These are phyloP conservation scores for Glomeris marginata DNA, from an alignment of 2,888 invertebrate genomes.

Conservation along the genomic window DNA sequence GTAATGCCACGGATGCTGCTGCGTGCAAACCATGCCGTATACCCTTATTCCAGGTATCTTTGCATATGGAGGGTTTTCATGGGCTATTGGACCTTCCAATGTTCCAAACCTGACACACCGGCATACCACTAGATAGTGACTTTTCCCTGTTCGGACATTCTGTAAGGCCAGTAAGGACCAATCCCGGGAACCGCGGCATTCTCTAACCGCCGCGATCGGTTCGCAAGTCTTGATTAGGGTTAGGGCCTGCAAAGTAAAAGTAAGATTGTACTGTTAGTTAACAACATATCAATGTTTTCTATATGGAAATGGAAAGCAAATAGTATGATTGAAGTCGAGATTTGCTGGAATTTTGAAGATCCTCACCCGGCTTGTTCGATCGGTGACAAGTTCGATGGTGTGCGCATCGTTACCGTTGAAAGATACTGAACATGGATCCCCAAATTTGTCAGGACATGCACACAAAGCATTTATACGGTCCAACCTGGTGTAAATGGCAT, in stretches of 20 bases:
- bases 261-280: background rate
- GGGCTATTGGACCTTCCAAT: constrained; percentile 84
- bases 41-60: constrained; percentile 85
- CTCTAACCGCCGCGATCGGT: constrained; percentile 76
- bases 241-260: constrained; percentile 41
- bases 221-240: constrained; percentile 88
- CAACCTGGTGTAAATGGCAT: constrained; percentile 77
- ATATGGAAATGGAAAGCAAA: background rate
- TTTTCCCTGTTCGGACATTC: constrained; percentile 82
- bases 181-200: constrained; percentile 72
- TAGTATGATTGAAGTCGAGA: too few relatives aligned
- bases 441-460: constrained; percentile 74
- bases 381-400: constrained; percentile 75
- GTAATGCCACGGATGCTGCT: background rate
- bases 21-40: constrained; percentile 84
- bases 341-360: too few relatives aligned
- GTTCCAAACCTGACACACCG: constrained; percentile 70
- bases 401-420: constrained; percentile 79
- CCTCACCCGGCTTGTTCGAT: constrained; percentile 63
- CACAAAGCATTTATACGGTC: constrained; percentile 87
- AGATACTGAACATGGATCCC: constrained; percentile 81
- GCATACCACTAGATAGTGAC: constrained; percentile 83
- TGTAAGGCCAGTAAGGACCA: constrained; percentile 83
- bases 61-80: constrained; percentile 84
- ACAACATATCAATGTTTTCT: constrained; percentile 1